Base-by-base conservation (phyloP, 35 echinoderm and acorn worm species). In the Apostichopus parvimensis region DNA sequence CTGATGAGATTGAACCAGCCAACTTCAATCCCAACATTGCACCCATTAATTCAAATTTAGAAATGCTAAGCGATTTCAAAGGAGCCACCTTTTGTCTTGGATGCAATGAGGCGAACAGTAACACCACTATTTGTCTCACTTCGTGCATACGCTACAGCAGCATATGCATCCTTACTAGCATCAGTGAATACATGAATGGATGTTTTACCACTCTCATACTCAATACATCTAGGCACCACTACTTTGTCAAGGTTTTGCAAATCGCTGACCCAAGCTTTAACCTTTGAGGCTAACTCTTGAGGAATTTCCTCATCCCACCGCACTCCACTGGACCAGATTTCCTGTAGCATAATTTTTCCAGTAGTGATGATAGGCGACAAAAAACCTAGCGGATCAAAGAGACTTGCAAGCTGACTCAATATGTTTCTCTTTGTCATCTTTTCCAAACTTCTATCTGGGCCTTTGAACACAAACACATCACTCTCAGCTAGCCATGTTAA, bases 401-500 rank as follows among this genome's bases (percentile, higher is more conserved):
- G 45, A 9, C 11, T 90, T 24, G 87, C 8, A 90, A 90, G 53
- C 17, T 80, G 90, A 60, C 55, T 91, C 15, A 91, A 80, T 15
- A 91, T 17, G 18, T 78, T 79, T 80, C 77, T 80, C 90, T 79
- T 79, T 21, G 77, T 91, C 87, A 90, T 90, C n/a, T 75, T 75
- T 77, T 58, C 65, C 9, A 90, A 1, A 22, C 25, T 5, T 80
- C 9, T 91, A 20, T 78, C 25, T 66, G 91, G 81, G 15, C 91
- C 79, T 57, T 73, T 93, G 75, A 93, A 93, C 56, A 79, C 73
- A 89, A 93, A 93, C 21, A 79, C 14, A 80, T 93, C 92, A 17
- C 25, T 78, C 14, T 93, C 92, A 6, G 83, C 73, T 15, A 77
- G 60, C 92, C 92, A 93, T 1, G 73, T 88, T 80, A 89, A 22